A percentile compares a stretch with the other conserved stretches of the same genome.
These are phyloP conservation scores for Trogon surrucura DNA, from an alignment of 2,113 vertebrate species.

Conservation along the genomic window DNA sequence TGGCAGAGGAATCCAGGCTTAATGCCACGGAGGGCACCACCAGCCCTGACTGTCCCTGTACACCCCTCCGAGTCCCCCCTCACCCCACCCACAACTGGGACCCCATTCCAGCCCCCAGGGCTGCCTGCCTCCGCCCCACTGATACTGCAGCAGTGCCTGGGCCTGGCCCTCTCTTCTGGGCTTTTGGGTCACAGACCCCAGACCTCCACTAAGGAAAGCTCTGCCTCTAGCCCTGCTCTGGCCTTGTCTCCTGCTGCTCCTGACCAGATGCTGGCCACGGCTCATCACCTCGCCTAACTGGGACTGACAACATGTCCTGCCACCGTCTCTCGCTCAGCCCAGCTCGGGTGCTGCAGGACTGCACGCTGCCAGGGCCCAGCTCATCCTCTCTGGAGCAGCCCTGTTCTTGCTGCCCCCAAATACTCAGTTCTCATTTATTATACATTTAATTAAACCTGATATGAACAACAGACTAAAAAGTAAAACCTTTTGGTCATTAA, in stretches of 20 bases:
- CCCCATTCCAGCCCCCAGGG: fast-evolving
- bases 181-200: background rate
- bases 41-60: background rate
- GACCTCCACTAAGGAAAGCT: background rate
- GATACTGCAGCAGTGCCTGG: background rate
- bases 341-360: background rate
- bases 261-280: background rate
- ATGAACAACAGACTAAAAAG: background rate
- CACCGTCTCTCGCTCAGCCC: background rate
- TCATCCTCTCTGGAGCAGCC: background rate
- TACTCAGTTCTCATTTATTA: background rate
- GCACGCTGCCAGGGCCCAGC: background rate
- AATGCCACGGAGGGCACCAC: fast-evolving
- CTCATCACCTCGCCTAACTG: background rate
- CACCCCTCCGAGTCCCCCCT: background rate
- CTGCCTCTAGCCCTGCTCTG: background rate
- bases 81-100: background rate
- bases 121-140: background rate
- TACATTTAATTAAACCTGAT: background rate
- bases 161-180: background rate
- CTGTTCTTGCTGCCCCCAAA: background rate
- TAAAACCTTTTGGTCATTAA: background rate
- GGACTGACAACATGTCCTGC: background rate
- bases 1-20: background rate
- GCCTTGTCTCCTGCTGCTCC: background rate